Base-by-base conservation (phyloP, 2,797 vertebrate species). In the Aulostomus chinensis region DNA sequence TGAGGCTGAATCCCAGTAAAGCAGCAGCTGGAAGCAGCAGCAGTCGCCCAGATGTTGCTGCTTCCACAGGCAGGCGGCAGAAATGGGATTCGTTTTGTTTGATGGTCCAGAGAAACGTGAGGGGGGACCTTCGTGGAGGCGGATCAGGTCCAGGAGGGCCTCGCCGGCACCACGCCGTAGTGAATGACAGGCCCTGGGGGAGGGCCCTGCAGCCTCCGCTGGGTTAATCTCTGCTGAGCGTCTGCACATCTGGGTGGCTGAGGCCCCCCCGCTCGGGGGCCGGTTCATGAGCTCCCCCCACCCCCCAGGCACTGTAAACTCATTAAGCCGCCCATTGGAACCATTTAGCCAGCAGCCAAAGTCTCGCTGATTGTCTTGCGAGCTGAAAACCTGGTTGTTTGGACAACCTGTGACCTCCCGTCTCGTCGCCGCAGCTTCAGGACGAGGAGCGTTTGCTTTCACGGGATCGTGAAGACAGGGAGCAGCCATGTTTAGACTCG, bases 321-420 rank as follows among this genome's bases (percentile, higher is more conserved):
- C 70, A 82, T 83, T 79, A 85, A 80, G 55, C 3, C 8, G 1
- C 52, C 61, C 63, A 68, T 76, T 42, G 68, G 56, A 62, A 57
- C 46, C 16, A 62, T 78, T 79, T 56, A 76, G 55, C 67, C 58
- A n/a, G 54, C 41, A 64, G 79, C 38, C 14, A 10, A 36, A 51
- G 67, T 49, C 69, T 68, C 32, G 2, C 9, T 16, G 9, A 34
- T 50, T 59, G 55, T 73, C 62, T 53, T 61, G 47, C 45, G 35
- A 32, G 39, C 48, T 49, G 32, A 53, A 64, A 76, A 74, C 45
- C 37, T 21, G 51, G 12, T 30, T 87, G 80, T 88, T 86, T 87
- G 80, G 43, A 80, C 25, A 53, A 86, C 82, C 80, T 83, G 45
- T 80, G 85, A 87, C 84, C 88, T 57, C 2, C 0, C 1, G 14